These are phyloP conservation scores for Diploscapter pachys DNA, from an alignment of 1,140 invertebrate genomes.

Conservation along the genomic window DNA sequence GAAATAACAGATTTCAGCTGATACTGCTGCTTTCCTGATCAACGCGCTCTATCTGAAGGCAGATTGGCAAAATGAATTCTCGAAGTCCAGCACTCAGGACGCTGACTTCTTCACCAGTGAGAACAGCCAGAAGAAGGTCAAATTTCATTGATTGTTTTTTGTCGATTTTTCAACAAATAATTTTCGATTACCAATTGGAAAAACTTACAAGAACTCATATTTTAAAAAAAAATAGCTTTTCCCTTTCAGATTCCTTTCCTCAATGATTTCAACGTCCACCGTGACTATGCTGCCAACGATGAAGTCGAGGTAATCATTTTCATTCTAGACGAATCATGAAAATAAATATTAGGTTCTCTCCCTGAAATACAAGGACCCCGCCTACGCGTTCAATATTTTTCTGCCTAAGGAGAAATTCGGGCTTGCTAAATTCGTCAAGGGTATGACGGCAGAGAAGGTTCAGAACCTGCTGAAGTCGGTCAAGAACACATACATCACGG, in stretches of 20 bases:
- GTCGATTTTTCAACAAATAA: not conserved
- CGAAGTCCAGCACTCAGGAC: conserved; percentile 6
- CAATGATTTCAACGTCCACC: no score
- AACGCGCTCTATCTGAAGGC: conserved; percentile 27
- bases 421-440: conserved; percentile 1
- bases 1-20: not conserved
- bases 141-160: not conserved
- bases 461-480: conserved; percentile 7
- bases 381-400: conserved; percentile 18
- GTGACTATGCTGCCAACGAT: not conserved
- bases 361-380: conserved; percentile 26
- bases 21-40: conserved; percentile 21
- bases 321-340: no score
- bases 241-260: conserved; percentile 15
- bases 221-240: no score
- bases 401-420: conserved; percentile 25
- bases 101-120: conserved; percentile 4
- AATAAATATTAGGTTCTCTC: conserved; percentile 10
- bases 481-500: conserved; percentile 8
- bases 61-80: conserved; percentile 20
- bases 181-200: no score
- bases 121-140: conserved; percentile 1
- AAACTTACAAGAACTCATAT: no score
- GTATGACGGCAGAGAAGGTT: conserved; percentile 9
- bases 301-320: no score